phyloP scores from a whole-genome alignment of 2,797 vertebrate genomes.

The Dendrocincla fuliginosa region DNA sequence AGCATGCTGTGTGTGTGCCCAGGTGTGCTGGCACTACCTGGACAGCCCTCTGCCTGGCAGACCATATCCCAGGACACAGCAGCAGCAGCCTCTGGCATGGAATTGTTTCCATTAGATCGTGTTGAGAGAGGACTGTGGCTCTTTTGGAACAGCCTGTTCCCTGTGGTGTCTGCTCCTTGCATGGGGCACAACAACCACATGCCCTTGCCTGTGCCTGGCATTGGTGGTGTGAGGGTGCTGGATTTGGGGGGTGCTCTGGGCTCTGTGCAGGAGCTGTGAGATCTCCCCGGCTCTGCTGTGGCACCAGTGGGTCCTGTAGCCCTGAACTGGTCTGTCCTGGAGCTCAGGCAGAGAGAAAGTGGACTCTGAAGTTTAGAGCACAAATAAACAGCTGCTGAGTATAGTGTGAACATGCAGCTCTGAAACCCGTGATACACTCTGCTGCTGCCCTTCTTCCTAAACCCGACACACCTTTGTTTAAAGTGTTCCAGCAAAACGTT shows the following conservation, averaged over 20 bases:
- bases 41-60: not conserved
- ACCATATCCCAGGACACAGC: not conserved
- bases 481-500: conserved; percentile 29
- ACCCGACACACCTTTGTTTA: conserved; percentile 45
- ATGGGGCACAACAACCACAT: rapidly evolving
- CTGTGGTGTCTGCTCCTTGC: not conserved
- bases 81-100: not conserved
- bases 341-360: not conserved
- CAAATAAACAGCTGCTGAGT: not conserved
- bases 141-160: not conserved
- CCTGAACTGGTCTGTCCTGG: not conserved
- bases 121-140: conserved; percentile 21
- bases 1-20: not conserved
- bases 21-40: not conserved
- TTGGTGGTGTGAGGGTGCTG: not conserved
- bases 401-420: not conserved
- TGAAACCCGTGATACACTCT: conserved; percentile 1
- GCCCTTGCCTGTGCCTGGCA: not conserved
- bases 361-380: not conserved
- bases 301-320: not conserved
- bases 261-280: not conserved
- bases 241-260: not conserved
- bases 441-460: conserved; percentile 38
- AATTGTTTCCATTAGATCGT: conserved; percentile 4
- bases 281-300: not conserved